A percentile compares a stretch with the other conserved stretches of the same genome.
Evolutionary conservation across 2,113 vertebrate genomes (phyloP).

Genomic region (Panurus biarmicus): DNA sequence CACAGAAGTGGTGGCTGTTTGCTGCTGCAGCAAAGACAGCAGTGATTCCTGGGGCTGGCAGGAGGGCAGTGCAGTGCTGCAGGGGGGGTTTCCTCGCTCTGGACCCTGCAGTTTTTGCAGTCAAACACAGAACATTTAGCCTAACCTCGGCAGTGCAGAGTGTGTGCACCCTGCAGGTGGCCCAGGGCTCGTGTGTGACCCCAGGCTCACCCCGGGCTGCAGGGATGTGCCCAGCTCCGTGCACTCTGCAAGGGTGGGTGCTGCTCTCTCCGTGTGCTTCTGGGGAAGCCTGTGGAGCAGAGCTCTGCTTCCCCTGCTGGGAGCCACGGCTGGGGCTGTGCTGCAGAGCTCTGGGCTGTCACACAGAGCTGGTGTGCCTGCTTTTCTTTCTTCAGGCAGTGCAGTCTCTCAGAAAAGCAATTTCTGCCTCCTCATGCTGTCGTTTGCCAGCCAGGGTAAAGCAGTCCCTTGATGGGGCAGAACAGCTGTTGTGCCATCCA

Average conservation of each 20-base stretch:
- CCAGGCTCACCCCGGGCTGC: background rate
- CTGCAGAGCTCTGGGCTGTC: background rate
- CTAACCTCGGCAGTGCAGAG: background rate
- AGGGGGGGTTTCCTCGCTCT: background rate
- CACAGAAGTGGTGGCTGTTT: background rate
- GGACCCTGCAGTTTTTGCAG: background rate
- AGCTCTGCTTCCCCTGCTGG: background rate
- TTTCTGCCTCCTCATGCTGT: background rate
- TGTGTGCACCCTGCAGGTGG: background rate
- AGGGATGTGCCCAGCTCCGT: no score
- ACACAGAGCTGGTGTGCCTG: background rate
- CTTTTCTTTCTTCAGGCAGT: background rate
- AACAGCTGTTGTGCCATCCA: accelerated
- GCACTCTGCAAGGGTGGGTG: no score
- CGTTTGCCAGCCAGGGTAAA: background rate
- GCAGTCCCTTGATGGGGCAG: background rate
- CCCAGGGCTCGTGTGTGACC: background rate
- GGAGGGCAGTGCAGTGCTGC: background rate
- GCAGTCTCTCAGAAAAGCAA: background rate
- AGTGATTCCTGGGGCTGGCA: background rate
- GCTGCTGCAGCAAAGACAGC: background rate
- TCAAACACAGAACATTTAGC: background rate
- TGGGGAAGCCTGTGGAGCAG: background rate
- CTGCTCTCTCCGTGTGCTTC: background rate
- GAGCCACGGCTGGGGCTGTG: background rate